Evolutionary conservation across 2,888 invertebrate species (phyloP).

Genomic region (Molorchus minor): DNA sequence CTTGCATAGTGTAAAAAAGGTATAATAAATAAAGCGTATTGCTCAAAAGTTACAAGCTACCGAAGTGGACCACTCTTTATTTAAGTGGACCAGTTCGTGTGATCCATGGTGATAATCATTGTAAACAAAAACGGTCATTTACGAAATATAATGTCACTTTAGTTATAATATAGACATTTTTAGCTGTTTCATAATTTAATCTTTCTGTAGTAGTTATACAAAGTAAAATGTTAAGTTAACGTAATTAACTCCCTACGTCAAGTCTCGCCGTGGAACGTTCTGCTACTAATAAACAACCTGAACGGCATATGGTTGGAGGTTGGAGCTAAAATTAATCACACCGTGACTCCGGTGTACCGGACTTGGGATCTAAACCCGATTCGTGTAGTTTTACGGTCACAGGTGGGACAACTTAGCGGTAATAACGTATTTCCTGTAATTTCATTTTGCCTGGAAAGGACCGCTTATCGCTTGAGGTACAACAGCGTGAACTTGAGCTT

Average conservation of each 20-base stretch:
- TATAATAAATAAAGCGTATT: too few relatives aligned
- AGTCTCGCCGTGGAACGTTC: slow-evolving; percentile 9
- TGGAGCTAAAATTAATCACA: slow-evolving; percentile 11
- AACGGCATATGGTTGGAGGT: slow-evolving; percentile 2
- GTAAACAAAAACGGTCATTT: too few relatives aligned
- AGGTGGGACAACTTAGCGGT: slow-evolving; percentile 41
- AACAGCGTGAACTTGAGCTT: slow-evolving; percentile 11
- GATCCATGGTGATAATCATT: too few relatives aligned
- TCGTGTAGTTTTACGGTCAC: slow-evolving; percentile 32
- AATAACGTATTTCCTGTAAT: slow-evolving; percentile 48
- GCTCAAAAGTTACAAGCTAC: too few relatives aligned
- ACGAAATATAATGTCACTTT: too few relatives aligned
- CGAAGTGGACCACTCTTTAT: too few relatives aligned
- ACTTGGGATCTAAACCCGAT: slow-evolving; percentile 25
- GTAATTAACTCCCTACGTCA: neutral
- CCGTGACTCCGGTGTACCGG: slow-evolving; percentile 21
- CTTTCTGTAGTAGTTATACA: neutral
- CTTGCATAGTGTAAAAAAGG: too few relatives aligned
- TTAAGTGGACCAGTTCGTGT: too few relatives aligned
- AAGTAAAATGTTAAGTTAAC: slow-evolving; percentile 3
- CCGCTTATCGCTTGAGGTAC: slow-evolving; percentile 34
- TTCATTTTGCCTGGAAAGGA: slow-evolving; percentile 44
- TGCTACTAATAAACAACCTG: slow-evolving; percentile 7
- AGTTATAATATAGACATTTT: too few relatives aligned
- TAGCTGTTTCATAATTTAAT: too few relatives aligned